Evolutionary conservation across 2,888 invertebrate species (phyloP).

Genomic region (Acleris emargana): DNA sequence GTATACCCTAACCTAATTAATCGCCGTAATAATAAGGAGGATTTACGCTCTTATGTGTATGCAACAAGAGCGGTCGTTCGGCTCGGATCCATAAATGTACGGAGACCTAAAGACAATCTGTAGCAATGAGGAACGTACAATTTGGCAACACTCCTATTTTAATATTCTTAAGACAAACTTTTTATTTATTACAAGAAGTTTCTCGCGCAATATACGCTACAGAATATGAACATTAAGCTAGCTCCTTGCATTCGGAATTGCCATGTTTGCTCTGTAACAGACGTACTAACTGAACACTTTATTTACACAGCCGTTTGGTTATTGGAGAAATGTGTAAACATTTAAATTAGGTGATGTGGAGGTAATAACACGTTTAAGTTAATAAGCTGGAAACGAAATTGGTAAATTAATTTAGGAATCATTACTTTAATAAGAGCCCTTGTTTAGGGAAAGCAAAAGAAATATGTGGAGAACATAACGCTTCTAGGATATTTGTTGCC

Average conservation of each 20-base stretch:
- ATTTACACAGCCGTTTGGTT: constrained; percentile 6
- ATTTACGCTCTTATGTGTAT: too few relatives aligned
- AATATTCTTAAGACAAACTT: background rate
- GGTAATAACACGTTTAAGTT: background rate
- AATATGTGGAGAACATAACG: too few relatives aligned
- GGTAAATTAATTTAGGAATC: too few relatives aligned
- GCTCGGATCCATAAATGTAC: too few relatives aligned
- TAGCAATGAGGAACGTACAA: background rate
- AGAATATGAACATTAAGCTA: constrained; percentile 9
- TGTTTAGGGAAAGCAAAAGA: too few relatives aligned
- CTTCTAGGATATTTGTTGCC: too few relatives aligned
- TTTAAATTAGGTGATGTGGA: constrained; percentile 3
- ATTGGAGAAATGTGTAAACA: background rate
- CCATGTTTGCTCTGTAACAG: constrained; percentile 12
- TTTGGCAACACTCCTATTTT: background rate
- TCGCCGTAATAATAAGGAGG: too few relatives aligned
- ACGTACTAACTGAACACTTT: constrained; percentile 4
- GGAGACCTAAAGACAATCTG: too few relatives aligned
- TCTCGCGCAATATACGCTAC: background rate
- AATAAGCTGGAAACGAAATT: background rate
- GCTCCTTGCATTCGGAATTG: constrained; percentile 8
- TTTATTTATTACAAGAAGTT: background rate
- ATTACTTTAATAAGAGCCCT: too few relatives aligned
- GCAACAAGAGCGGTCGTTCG: too few relatives aligned
- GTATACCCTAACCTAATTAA: too few relatives aligned